A percentile compares a stretch with the other conserved stretches of the same genome.
Conservation (phyloP, 2,797 vertebrate species). For the Benthosema pterotum region DNA sequence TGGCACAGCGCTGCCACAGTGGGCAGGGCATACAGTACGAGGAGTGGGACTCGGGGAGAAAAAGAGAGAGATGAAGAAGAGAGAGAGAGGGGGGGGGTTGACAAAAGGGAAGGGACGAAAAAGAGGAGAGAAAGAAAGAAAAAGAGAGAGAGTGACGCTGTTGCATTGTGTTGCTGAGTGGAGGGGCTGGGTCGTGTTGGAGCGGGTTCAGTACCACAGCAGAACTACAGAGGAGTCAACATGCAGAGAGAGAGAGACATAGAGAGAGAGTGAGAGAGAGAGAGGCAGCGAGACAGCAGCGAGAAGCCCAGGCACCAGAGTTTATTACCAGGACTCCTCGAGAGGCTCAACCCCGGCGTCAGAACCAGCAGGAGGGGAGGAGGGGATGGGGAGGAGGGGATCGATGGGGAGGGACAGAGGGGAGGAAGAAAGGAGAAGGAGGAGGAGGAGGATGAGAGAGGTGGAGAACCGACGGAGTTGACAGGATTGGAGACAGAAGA, state of each 20-base stretch:
- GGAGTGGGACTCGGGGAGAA: constrained; percentile 72
- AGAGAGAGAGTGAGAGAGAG: background rate
- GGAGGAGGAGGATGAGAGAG: constrained; percentile 64
- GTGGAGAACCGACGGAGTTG: constrained; percentile 62
- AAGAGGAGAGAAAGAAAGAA: constrained; percentile 7
- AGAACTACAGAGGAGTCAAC: constrained; percentile 60
- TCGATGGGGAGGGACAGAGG: constrained; percentile 33
- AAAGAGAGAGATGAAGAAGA: constrained; percentile 58
- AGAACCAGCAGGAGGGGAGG: constrained; percentile 67
- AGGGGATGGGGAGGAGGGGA: constrained; percentile 32
- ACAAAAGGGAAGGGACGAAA: background rate
- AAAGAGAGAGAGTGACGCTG: constrained; percentile 53
- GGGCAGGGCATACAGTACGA: constrained; percentile 77
- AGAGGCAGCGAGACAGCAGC: constrained; percentile 70
- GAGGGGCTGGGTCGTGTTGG: constrained; percentile 53
- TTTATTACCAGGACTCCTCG: constrained; percentile 78
- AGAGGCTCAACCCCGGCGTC: constrained; percentile 75
- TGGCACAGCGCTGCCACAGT: constrained; percentile 81
- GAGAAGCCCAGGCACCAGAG: constrained; percentile 76
- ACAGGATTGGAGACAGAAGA: constrained; percentile 56
- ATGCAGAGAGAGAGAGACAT: constrained; percentile 51
- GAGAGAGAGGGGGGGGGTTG: constrained; percentile 45
- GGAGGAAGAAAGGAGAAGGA: constrained; percentile 53
- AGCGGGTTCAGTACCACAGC: constrained; percentile 36
- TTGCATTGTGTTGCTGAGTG: constrained; percentile 55